phyloP scores from a whole-genome alignment of 2,113 vertebrate species.

The Gila orcuttii region DNA sequence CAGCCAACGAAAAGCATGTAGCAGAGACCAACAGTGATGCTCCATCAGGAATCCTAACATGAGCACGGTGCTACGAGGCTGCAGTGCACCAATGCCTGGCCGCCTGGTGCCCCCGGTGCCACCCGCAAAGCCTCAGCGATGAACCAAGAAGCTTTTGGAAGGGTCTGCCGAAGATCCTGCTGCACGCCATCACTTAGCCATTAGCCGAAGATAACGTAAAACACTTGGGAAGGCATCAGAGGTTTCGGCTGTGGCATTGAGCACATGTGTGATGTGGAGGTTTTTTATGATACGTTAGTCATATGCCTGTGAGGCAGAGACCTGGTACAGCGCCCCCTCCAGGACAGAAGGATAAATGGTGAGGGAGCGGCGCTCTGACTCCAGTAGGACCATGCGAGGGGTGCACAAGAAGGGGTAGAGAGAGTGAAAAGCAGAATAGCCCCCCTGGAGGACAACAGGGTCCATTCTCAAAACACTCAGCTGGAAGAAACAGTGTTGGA shows the following conservation, averaged over 20 bases:
- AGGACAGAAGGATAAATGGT: conserved; percentile 74
- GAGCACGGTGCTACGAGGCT: conserved; percentile 70
- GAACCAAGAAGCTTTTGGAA: conserved; percentile 67
- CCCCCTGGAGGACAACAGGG: neutral
- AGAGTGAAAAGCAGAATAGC: conserved; percentile 64
- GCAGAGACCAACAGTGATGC: conserved; percentile 67
- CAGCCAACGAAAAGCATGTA: conserved; percentile 70
- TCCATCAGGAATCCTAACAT: conserved; percentile 72
- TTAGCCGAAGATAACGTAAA: conserved; percentile 63
- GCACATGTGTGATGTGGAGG: conserved; percentile 70
- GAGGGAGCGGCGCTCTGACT: conserved; percentile 65
- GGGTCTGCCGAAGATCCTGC: conserved; percentile 69
- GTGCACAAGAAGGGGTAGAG: conserved; percentile 69
- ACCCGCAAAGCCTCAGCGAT: conserved; percentile 61
- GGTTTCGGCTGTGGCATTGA: conserved; percentile 69
- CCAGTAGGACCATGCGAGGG: conserved; percentile 63
- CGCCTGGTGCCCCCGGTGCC: conserved; percentile 51
- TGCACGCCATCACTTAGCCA: conserved; percentile 68
- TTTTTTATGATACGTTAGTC: conserved; percentile 71
- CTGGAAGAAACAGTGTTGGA: too few species aligned
- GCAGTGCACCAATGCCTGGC: conserved; percentile 69
- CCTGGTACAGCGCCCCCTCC: conserved; percentile 70
- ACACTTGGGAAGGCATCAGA: conserved; percentile 67
- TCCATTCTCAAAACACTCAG: too few species aligned
- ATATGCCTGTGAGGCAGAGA: conserved; percentile 64